Conservation (phyloP, 2,113 vertebrate genomes). For the Microcebus tavaratra region DNA sequence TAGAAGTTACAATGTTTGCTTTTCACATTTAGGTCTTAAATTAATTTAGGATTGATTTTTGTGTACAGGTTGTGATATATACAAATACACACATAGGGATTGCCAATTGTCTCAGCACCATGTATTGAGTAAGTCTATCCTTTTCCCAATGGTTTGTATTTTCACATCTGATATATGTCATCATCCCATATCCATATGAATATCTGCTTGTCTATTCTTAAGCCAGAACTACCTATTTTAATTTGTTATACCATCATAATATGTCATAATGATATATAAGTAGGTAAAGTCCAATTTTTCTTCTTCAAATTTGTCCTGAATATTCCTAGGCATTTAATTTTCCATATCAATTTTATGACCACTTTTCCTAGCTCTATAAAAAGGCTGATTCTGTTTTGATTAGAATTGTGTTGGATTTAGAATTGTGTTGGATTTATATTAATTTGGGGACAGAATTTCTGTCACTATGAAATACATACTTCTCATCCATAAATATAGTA, state of each 20-base stretch:
- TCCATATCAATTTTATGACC: slow-evolving; percentile 12
- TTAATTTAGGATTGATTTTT: background rate
- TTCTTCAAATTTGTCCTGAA: background rate
- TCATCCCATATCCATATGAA: background rate
- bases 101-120: background rate
- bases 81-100: background rate
- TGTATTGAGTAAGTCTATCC: background rate
- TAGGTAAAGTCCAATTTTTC: slow-evolving; percentile 9
- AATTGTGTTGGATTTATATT: slow-evolving; percentile 34
- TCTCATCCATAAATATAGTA: background rate
- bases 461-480: slow-evolving; percentile 29
- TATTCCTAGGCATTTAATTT: slow-evolving; percentile 16
- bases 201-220: background rate
- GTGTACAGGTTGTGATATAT: background rate
- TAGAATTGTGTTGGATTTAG: background rate
- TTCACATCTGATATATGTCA: background rate
- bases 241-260: background rate
- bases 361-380: slow-evolving; percentile 6
- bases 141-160: background rate
- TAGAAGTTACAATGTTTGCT: background rate
- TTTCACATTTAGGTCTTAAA: background rate
- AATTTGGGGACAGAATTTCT: slow-evolving; percentile 11
- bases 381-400: background rate
- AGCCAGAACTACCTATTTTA: background rate
- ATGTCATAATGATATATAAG: background rate